Evolutionary conservation across 2,113 vertebrate species (phyloP), one percentile per base, ranked within the genome.

Genomic region (Mesocricetus auratus): DNA sequence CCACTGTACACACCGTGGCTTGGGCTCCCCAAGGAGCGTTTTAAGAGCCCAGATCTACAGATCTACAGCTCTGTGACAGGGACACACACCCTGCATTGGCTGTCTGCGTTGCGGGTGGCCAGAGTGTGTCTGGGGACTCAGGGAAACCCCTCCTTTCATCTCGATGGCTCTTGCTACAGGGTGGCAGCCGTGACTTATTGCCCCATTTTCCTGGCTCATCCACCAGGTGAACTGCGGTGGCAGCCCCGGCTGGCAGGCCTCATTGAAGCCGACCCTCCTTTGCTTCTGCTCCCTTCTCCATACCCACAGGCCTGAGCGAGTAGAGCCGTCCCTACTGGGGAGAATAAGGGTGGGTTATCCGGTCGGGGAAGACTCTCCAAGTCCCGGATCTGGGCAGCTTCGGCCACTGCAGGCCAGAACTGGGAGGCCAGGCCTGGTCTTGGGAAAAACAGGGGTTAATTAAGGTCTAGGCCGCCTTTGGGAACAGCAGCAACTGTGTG

Each of bases 131-230:
- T 31, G 83, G 39, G 64, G 29, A 33, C 94, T 16, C 50, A 3
- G 33, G 78, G 91, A 60, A 45, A 36, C 64, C 92, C 82, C 39
- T 53, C 21, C 21, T 81, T 50, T 85, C 56, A 42, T 89, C 66
- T 88, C 19, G 22, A 5, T 5, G 74, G 74, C 60, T 33, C 68
- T 29, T 10, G 90, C 33, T 64, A 8, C 85, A 64, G 69, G 42
- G 88, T 39, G 89, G 89, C 95, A 94, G 93, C 91, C 79, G 73
- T 82, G 95, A 94, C 91, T 93, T 94, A 89, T 60, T 78, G 79
- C 86, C 92, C 69, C 83, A 58, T 97, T 92, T 96, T 71, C 45
- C 69, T 47, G 91, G 92, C 81, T 66, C 7, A 86, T 62, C 89
- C 74, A 19, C 1, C 81, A 82, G 45, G 56, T 66, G 62, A 60